phyloP scores from a whole-genome alignment of 2,797 vertebrate species.

The Acipenser ruthenus region DNA sequence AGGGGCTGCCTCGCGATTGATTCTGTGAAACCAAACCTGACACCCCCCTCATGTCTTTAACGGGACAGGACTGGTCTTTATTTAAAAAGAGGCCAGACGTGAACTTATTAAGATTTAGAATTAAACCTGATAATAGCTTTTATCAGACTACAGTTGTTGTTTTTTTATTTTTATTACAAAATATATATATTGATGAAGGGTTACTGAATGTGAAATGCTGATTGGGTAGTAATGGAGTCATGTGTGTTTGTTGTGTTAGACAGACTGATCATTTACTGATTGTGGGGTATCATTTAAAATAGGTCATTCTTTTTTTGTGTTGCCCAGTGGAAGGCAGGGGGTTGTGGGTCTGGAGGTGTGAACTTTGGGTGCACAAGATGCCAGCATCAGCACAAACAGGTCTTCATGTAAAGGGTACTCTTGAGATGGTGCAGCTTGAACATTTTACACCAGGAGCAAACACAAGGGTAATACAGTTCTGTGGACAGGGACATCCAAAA shows the following conservation, averaged over 20 bases:
- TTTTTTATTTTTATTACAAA: constrained; percentile 16
- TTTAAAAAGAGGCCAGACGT: neutral
- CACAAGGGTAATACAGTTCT: too few relatives aligned
- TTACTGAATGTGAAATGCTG: neutral
- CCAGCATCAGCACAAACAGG: too few relatives aligned
- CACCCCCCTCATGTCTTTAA: constrained; percentile 23
- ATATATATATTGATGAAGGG: constrained; percentile 21
- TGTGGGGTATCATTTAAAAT: too few relatives aligned
- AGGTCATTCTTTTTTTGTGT: too few relatives aligned
- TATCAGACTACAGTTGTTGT: constrained; percentile 5
- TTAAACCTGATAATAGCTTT: constrained; percentile 4
- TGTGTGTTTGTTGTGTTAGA: neutral
- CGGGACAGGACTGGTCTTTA: constrained; percentile 14
- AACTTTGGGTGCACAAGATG: too few relatives aligned
- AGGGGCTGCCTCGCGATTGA: neutral
- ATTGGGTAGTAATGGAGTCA: constrained; percentile 18
- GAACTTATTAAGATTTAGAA: neutral
- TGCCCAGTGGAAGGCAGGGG: too few relatives aligned
- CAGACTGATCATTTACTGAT: too few relatives aligned
- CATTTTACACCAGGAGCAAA: too few relatives aligned
- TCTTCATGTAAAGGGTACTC: too few relatives aligned
- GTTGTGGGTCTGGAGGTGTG: too few relatives aligned
- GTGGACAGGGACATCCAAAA: too few relatives aligned
- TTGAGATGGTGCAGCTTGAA: too few relatives aligned
- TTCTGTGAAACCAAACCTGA: neutral